These are phyloP conservation scores for Rhinoderma darwinii DNA, from an alignment of 2,113 vertebrate species.

Conservation along the genomic window DNA sequence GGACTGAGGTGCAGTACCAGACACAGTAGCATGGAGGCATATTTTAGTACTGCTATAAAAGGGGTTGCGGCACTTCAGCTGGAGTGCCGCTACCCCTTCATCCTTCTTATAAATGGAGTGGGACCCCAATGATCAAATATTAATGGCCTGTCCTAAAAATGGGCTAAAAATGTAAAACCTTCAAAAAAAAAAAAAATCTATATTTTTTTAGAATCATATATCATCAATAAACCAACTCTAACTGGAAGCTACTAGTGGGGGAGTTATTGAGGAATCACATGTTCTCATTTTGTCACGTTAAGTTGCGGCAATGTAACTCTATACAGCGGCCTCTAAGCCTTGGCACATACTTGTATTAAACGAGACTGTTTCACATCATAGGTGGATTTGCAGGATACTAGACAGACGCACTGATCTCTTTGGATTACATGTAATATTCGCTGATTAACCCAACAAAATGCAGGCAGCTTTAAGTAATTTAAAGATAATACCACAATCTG, in stretches of 20 bases:
- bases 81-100: too few species aligned
- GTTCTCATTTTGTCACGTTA: neutral
- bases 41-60: neutral
- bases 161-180: neutral
- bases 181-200: neutral
- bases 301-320: slow-evolving; percentile 22
- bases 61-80: too few species aligned
- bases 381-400: slow-evolving; percentile 51
- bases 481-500: slow-evolving; percentile 52
- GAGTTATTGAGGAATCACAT: neutral
- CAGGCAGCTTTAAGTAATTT: slow-evolving; percentile 53
- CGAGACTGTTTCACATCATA: slow-evolving; percentile 16
- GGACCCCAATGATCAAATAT: too few species aligned
- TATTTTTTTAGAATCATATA: neutral
- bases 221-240: neutral
- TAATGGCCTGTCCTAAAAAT: neutral
- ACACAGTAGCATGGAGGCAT: neutral
- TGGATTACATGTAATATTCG: slow-evolving; percentile 48
- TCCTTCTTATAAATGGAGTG: too few species aligned
- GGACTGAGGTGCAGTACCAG: neutral
- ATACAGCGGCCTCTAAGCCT: neutral
- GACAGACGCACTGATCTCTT: slow-evolving; percentile 26
- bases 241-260: neutral
- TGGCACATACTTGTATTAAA: neutral
- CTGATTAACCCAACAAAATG: slow-evolving; percentile 46